A percentile compares a stretch with the other conserved stretches of the same genome.
Evolutionary conservation across 2,113 vertebrate species (phyloP).

Genomic region (Zingel zingel): DNA sequence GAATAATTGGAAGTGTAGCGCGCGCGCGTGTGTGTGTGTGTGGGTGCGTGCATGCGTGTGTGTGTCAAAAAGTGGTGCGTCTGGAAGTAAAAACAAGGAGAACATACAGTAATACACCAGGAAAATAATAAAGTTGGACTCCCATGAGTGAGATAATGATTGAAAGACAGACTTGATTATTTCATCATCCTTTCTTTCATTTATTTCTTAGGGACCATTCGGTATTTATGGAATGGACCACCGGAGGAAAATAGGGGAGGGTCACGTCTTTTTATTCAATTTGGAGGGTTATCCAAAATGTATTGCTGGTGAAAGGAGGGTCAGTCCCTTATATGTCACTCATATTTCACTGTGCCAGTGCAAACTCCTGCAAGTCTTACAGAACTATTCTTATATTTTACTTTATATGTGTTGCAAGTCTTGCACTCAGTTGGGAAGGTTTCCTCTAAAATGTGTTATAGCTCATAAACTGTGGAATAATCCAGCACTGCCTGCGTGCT

Average conservation of each 20-base stretch:
- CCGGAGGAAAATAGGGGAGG: too few relatives aligned
- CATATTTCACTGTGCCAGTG: conserved; percentile 14
- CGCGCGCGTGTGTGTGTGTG: conserved; percentile 40
- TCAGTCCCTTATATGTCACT: not conserved
- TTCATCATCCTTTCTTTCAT: conserved; percentile 37
- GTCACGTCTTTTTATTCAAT: too few relatives aligned
- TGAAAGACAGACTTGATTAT: conserved; percentile 40
- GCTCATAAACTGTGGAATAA: not conserved
- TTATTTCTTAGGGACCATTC: not conserved
- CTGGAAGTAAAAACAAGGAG: conserved; percentile 10
- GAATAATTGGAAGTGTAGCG: conserved; percentile 46
- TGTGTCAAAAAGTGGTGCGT: not conserved
- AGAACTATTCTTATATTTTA: conserved; percentile 8
- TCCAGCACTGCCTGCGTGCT: not conserved
- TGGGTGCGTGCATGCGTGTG: too few relatives aligned
- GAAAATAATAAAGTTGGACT: conserved; percentile 32
- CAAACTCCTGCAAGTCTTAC: conserved; percentile 25
- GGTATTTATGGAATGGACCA: too few relatives aligned
- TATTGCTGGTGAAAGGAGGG: too few relatives aligned
- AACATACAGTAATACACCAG: conserved; percentile 15
- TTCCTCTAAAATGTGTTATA: conserved; percentile 13
- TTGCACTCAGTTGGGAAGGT: conserved; percentile 1
- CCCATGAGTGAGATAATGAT: conserved; percentile 16
- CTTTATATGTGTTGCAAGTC: conserved; percentile 11
- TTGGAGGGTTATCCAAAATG: too few relatives aligned